Percentiles rank a stretch among this genome's conserved stretches.
These are phyloP conservation scores for Dysdera silvatica DNA, from an alignment of 1,140 invertebrate species.

Conservation along the genomic window DNA sequence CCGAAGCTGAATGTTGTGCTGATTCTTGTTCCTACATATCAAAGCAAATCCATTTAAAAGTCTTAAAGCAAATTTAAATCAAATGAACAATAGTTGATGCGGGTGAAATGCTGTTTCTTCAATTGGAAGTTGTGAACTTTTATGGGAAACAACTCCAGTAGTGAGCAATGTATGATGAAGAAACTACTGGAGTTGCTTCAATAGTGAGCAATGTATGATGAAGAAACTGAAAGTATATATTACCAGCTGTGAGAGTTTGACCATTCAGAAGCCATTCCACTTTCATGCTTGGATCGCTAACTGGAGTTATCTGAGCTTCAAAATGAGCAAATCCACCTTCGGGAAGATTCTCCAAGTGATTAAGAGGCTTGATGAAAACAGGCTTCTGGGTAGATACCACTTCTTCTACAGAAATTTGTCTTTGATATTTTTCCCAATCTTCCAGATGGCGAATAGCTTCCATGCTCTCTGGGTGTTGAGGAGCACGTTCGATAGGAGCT, in stretches of 20 bases:
- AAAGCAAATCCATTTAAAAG: not conserved
- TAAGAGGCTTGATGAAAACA: constrained; percentile 78
- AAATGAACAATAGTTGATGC: too few relatives aligned
- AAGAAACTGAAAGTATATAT: too few relatives aligned
- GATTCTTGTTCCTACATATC: constrained; percentile 76
- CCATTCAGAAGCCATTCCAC: constrained; percentile 99
- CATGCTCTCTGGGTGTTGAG: constrained; percentile 88
- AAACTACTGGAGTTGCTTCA: too few relatives aligned
- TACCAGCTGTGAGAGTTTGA: constrained; percentile 63
- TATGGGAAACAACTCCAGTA: too few relatives aligned
- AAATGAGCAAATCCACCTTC: constrained; percentile 90
- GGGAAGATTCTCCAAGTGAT: constrained; percentile 75
- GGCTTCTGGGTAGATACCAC: constrained; percentile 60
- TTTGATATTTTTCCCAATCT: constrained; percentile 79
- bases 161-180: too few relatives aligned
- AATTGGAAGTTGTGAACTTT: too few relatives aligned
- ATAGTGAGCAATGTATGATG: too few relatives aligned
- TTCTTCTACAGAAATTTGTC: constrained; percentile 61
- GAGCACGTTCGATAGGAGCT: constrained; percentile 69
- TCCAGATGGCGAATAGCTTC: constrained; percentile 87
- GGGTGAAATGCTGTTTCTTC: too few relatives aligned
- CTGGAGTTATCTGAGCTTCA: constrained; percentile 85
- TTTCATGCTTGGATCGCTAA: constrained; percentile 93
- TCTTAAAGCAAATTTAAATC: too few relatives aligned
- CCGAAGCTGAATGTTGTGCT: constrained; percentile 96